These are phyloP conservation scores for Nansenia antarctica DNA, from an alignment of 2,113 vertebrate species.

Conservation along the genomic window DNA sequence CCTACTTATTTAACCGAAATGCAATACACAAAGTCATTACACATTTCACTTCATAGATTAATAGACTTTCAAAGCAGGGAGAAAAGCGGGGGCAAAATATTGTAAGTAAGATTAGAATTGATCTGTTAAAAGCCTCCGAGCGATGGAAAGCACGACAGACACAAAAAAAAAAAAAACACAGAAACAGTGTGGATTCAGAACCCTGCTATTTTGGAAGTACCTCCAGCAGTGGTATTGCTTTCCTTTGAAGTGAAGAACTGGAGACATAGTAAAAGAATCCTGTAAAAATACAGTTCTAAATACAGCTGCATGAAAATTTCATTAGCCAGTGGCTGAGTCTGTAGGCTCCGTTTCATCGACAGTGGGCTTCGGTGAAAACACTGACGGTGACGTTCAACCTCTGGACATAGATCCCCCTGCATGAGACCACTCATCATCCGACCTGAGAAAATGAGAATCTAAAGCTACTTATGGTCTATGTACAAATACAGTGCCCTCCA, in stretches of 20 bases:
- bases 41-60: constrained; percentile 49
- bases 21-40: constrained; percentile 31
- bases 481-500: too few species aligned
- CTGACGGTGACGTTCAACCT: constrained; percentile 53
- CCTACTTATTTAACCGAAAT: constrained; percentile 47
- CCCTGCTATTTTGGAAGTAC: constrained; percentile 30
- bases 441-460: too few species aligned
- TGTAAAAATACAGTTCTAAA: constrained; percentile 66
- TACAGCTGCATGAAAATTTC: constrained; percentile 70
- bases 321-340: constrained; percentile 51
- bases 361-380: constrained; percentile 19
- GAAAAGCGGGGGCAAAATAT: constrained; percentile 42
- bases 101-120: constrained; percentile 47
- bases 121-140: constrained; percentile 38
- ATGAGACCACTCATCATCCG: too few species aligned
- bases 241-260: constrained; percentile 69
- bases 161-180: background rate
- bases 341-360: constrained; percentile 49
- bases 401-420: constrained; percentile 58
- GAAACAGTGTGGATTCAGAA: constrained; percentile 11
- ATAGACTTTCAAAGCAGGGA: constrained; percentile 12
- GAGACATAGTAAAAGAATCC: constrained; percentile 68
- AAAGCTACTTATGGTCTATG: too few species aligned
- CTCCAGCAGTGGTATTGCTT: constrained; percentile 56
- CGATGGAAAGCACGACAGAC: background rate